Conservation (phyloP, 23 tunicate genomes). For the Oikopleura albicans region DNA sequence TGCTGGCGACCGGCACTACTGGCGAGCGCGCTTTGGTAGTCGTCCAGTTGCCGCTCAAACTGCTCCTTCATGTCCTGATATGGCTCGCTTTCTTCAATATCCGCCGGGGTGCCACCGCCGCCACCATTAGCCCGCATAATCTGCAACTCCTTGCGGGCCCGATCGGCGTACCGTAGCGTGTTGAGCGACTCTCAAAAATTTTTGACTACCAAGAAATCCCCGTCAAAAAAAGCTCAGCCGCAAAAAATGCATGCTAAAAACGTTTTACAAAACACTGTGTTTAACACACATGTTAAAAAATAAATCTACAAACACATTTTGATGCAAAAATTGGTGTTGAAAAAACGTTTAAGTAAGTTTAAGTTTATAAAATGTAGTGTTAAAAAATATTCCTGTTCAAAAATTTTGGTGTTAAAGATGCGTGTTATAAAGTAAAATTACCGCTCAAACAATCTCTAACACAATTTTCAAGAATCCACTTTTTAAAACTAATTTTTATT, state of each 20-base stretch:
- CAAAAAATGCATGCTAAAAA: background rate
- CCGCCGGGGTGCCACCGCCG: background rate
- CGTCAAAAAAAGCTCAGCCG: background rate
- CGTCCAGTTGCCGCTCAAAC: background rate
- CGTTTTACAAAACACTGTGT: background rate
- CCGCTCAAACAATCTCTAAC: too few relatives aligned
- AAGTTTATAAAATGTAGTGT: too few relatives aligned
- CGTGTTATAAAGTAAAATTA: too few relatives aligned
- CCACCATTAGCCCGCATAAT: background rate
- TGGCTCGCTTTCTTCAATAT: background rate
- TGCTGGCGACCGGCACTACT: background rate
- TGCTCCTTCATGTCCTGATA: background rate
- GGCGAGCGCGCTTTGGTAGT: background rate
- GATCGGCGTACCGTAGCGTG: constrained; percentile 73
- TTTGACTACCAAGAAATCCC: background rate
- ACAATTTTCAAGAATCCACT: too few relatives aligned
- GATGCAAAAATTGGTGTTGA: too few relatives aligned
- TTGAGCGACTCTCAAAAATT: constrained; percentile 35
- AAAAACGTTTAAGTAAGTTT: too few relatives aligned
- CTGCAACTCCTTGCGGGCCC: constrained; percentile 54
- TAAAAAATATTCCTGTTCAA: too few relatives aligned
- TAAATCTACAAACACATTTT: too few relatives aligned
- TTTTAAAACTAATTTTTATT: too few relatives aligned
- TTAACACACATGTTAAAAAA: background rate
- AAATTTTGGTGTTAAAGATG: too few relatives aligned